These are phyloP conservation scores for Drosophila varians DNA, from an alignment of 1,140 invertebrate species.

Conservation along the genomic window DNA sequence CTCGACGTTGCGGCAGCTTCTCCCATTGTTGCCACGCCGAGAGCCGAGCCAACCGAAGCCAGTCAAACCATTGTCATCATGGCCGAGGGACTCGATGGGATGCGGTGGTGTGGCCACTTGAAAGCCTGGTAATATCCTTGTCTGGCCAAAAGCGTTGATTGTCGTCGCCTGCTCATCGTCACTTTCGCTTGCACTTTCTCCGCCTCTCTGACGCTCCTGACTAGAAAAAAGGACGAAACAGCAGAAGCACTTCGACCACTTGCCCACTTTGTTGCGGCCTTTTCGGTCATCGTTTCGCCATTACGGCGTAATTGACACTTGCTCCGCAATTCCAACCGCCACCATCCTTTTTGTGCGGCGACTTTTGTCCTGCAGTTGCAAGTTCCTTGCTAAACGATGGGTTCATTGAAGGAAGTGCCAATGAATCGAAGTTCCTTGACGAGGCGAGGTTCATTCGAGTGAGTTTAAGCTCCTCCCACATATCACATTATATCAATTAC, in stretches of 20 bases:
- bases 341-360: background rate
- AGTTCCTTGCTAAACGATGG: conserved; percentile 11
- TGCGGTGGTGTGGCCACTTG: conserved; percentile 53
- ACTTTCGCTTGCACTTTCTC: conserved; percentile 47
- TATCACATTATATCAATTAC: conserved; percentile 43
- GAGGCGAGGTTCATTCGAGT: background rate
- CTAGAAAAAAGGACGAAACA: conserved; percentile 19
- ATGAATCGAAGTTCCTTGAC: background rate
- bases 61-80: conserved; percentile 45
- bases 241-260: conserved; percentile 55
- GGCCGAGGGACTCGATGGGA: conserved; percentile 1
- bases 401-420: conserved; percentile 1
- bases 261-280: conserved; percentile 76
- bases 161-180: conserved; percentile 46
- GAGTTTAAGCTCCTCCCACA: background rate
- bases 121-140: conserved; percentile 70
- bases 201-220: conserved; percentile 2
- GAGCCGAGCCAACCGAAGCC: conserved; percentile 5
- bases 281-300: conserved; percentile 77
- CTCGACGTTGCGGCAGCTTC: conserved; percentile 23
- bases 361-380: conserved; percentile 1
- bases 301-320: conserved; percentile 80
- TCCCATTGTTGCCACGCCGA: conserved; percentile 7
- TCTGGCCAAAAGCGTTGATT: conserved; percentile 69
- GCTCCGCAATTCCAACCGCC: conserved; percentile 21